These are phyloP conservation scores for Callinectes sapidus DNA, from an alignment of 2,888 invertebrate species.

Conservation along the genomic window DNA sequence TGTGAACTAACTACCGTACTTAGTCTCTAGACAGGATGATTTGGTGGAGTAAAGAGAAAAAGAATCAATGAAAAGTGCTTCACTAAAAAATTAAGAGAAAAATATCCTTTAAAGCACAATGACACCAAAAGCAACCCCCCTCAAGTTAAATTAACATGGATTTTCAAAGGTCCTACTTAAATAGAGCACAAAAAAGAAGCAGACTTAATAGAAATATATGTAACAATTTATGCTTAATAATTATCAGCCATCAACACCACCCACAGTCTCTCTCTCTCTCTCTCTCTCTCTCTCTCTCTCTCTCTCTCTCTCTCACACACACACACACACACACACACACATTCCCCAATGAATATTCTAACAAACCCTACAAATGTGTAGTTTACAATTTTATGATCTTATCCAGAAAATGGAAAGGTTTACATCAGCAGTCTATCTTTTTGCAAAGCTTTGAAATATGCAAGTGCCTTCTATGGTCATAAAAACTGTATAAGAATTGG, in stretches of 20 bases:
- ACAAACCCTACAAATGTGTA: neutral
- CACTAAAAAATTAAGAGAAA: neutral
- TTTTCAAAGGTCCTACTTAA: neutral
- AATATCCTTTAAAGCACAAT: neutral
- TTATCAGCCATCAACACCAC: neutral
- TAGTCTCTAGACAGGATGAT: neutral
- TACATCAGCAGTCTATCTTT: neutral
- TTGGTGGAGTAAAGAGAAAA: neutral
- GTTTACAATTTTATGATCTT: neutral
- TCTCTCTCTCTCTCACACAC: too few species aligned
- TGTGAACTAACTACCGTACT: neutral
- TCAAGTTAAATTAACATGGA: neutral
- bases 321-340: neutral
- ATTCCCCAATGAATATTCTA: neutral
- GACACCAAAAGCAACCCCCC: neutral
- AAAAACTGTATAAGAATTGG: neutral
- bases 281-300: too few species aligned
- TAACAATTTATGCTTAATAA: neutral
- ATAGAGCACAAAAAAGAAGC: neutral
- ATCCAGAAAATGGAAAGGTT: neutral
- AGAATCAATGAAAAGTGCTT: neutral
- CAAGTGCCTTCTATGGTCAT: neutral
- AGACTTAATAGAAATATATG: neutral
- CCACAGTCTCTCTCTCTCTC: too few species aligned
- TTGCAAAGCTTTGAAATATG: neutral